Conservation (phyloP, 2,113 vertebrate genomes). For the Anguilla japonica region DNA sequence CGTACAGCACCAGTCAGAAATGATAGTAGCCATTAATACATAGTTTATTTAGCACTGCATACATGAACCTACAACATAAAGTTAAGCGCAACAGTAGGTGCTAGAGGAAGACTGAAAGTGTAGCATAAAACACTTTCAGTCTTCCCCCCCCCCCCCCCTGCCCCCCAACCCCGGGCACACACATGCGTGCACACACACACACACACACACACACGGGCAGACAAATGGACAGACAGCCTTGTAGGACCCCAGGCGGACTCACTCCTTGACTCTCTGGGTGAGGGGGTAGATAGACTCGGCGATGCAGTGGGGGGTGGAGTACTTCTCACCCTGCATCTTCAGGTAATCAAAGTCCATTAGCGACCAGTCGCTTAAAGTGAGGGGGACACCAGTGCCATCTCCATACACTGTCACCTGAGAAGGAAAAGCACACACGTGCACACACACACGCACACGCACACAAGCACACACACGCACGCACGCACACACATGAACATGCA, state of each 20-base stretch:
- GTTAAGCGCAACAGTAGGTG: no score
- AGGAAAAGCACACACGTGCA: neutral
- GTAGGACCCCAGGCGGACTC: constrained; percentile 8
- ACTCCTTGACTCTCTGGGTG: constrained; percentile 47
- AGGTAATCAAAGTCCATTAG: constrained; percentile 69
- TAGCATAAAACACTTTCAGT: no score
- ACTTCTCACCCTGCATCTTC: constrained; percentile 55
- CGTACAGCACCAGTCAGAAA: no score
- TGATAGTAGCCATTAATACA: no score
- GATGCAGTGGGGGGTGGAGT: constrained; percentile 62
- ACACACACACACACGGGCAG: neutral
- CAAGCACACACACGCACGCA: neutral
- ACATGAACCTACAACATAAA: no score
- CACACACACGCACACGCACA: neutral
- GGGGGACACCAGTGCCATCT: constrained; percentile 62
- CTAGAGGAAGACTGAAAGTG: no score
- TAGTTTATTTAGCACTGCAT: no score
- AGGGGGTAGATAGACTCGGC: constrained; percentile 58
- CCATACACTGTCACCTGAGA: constrained; percentile 71
- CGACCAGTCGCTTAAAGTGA: constrained; percentile 64
- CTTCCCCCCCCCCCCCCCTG: no score
- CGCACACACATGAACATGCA: no score
- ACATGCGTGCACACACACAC: neutral
- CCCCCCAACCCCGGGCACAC: neutral
- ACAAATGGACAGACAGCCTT: neutral